Percentiles rank a stretch among this genome's conserved stretches.
These are phyloP conservation scores for Aethina tumida DNA, from an alignment of 1,140 invertebrate genomes.

Conservation along the genomic window DNA sequence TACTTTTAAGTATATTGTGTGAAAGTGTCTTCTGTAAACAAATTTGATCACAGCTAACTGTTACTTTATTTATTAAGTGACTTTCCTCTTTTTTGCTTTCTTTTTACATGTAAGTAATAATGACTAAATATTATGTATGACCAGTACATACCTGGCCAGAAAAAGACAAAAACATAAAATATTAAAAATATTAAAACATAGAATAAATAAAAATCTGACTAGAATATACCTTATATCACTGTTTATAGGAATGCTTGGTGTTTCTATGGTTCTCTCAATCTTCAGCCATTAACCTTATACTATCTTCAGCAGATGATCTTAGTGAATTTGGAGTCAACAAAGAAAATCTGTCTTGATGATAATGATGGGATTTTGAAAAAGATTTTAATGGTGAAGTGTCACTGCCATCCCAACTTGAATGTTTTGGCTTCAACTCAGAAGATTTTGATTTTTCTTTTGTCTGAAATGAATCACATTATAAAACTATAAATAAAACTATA, in stretches of 20 bases:
- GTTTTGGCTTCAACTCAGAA: conserved; percentile 27
- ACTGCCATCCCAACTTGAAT: conserved; percentile 26
- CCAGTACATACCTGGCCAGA: no score
- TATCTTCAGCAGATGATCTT: conserved; percentile 29
- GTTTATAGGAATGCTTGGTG: conserved; percentile 13
- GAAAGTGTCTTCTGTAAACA: no score
- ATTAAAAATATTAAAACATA: no score
- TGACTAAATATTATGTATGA: no score
- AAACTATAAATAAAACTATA: conserved; percentile 4
- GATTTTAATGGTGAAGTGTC: conserved; percentile 28
- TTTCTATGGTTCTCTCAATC: conserved; percentile 18
- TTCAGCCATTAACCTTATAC: conserved; percentile 29
- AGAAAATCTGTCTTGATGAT: conserved; percentile 31
- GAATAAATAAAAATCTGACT: no score
- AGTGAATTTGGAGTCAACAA: conserved; percentile 28
- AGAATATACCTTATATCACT: conserved; percentile 5
- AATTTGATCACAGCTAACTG: no score
- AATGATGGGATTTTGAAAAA: conserved; percentile 22
- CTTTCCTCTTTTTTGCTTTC: no score
- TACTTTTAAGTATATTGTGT: no score
- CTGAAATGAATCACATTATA: conserved; percentile 15
- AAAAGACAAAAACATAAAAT: no score
- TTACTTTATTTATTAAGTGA: no score
- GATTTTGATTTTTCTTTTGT: conserved; percentile 28
- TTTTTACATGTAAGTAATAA: no score